Percentiles rank a stretch among this genome's conserved stretches.
phyloP scores from a whole-genome alignment of 2,888 invertebrate genomes.

The Andrena dorsata region DNA sequence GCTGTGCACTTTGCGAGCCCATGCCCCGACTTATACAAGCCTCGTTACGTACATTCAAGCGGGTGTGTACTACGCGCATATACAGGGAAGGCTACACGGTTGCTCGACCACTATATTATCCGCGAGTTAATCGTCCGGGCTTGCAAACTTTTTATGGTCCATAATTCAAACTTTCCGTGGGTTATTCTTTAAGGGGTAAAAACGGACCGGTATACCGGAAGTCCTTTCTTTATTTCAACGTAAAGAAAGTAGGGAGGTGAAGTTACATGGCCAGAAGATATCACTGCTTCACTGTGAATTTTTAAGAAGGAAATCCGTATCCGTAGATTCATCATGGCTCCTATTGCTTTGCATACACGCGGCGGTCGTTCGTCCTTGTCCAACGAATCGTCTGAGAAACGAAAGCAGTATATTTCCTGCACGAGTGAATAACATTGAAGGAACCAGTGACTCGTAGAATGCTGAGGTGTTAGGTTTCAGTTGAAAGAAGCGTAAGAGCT shows the following conservation, averaged over 20 bases:
- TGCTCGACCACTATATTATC: constrained; percentile 71
- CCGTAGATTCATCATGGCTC: constrained; percentile 17
- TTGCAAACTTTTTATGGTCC: constrained; percentile 80
- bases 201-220: constrained; percentile 54
- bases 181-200: constrained; percentile 70
- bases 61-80: constrained; percentile 11
- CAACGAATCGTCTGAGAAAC: background rate
- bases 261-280: constrained; percentile 27
- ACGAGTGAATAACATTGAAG: too few species aligned
- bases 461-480: too few species aligned
- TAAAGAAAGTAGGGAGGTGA: constrained; percentile 42
- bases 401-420: too few species aligned
- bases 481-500: too few species aligned
- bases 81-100: constrained; percentile 11
- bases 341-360: background rate
- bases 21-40: constrained; percentile 31
- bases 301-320: constrained; percentile 34
- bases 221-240: constrained; percentile 57
- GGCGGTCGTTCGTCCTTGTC: too few species aligned
- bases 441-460: too few species aligned
- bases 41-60: constrained; percentile 42
- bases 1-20: constrained; percentile 52
- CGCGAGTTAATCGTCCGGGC: constrained; percentile 79
- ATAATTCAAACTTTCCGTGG: constrained; percentile 79
- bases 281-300: constrained; percentile 26